Conservation (phyloP, 2,113 vertebrate species). For the Pluvialis apricaria region DNA sequence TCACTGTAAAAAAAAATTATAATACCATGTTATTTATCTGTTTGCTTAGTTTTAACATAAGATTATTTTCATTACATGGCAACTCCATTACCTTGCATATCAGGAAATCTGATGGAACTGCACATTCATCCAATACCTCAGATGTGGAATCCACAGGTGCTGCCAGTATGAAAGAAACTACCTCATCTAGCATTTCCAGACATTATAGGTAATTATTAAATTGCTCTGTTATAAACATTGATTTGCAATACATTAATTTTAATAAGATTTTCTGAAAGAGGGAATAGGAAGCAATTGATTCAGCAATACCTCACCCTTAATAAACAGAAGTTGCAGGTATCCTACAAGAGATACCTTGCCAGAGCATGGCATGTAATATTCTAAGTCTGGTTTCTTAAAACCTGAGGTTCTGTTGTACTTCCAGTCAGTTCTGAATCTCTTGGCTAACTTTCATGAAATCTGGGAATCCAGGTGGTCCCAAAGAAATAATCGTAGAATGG, state of each 20-base stretch:
- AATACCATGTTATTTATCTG: neutral
- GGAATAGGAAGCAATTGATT: neutral
- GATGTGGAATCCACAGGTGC: slow-evolving; percentile 92
- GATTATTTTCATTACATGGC: slow-evolving; percentile 19
- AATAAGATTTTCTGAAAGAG: neutral
- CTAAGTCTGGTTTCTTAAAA: neutral
- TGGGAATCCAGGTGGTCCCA: neutral
- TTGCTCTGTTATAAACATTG: neutral
- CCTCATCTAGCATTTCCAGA: slow-evolving; percentile 94
- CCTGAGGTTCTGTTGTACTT: neutral
- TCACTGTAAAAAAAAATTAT: neutral
- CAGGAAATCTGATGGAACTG: slow-evolving; percentile 83
- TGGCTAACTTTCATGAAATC: neutral
- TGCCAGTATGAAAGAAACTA: slow-evolving; percentile 96
- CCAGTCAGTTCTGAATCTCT: neutral
- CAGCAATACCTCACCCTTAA: neutral
- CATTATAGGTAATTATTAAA: slow-evolving; percentile 85
- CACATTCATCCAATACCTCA: slow-evolving; percentile 89
- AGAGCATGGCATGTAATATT: neutral
- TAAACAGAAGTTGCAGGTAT: neutral
- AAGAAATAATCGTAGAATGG: neutral
- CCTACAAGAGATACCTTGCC: neutral
- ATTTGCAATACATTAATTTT: neutral
- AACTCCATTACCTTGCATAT: slow-evolving; percentile 30
- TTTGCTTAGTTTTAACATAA: neutral